Base-by-base conservation (phyloP, 2,797 vertebrate species). In the Corythornis leucogaster region DNA sequence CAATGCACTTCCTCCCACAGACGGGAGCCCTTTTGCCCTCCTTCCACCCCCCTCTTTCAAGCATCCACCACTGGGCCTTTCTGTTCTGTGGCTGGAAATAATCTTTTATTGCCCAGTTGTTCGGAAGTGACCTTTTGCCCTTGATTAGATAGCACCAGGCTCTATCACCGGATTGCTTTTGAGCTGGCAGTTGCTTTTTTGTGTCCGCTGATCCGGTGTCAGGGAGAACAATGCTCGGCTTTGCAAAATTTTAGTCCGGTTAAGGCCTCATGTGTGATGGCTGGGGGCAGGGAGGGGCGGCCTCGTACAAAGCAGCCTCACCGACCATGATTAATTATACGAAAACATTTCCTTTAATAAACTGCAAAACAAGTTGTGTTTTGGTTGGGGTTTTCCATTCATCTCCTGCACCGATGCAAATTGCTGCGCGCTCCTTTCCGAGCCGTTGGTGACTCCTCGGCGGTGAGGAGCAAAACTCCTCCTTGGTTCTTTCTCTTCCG, bases 61-160 rank as follows among this genome's bases (percentile, higher is more conserved):
- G 84, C 94, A 96, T 94, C 96, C 83, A 96, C 96, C 96, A 90
- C 96, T 95, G 95, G 96, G 97, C 98, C 98, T 98, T 98, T 98
- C 98, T 98, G 97, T 98, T 98, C 98, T 98, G 97, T 82, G 98
- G 97, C 98, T 99, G 98, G 98, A 99, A 99, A 99, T 99, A 99
- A 99, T 99, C 99, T 99, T 99, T 99, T 99, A 99, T 99, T 99
- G 98, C 98, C 98, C 98, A 98, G 99, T 99, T 99, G 99, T 99
- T 99, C 98, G 99, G 99, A 99, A 99, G 98, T 99, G 98, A 99
- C 99, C 99, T 99, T 98, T 98, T 99, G 98, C 98, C 99, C 99
- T 99, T 99, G 99, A 99, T 99, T 99, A 99, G 99, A 99, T 99
- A 99, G 98, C 98, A 98, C 98, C 97, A 98, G 98, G 98, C 99